phyloP scores from a whole-genome alignment of 2,797 vertebrate species.

The Gallinago solitaria region DNA sequence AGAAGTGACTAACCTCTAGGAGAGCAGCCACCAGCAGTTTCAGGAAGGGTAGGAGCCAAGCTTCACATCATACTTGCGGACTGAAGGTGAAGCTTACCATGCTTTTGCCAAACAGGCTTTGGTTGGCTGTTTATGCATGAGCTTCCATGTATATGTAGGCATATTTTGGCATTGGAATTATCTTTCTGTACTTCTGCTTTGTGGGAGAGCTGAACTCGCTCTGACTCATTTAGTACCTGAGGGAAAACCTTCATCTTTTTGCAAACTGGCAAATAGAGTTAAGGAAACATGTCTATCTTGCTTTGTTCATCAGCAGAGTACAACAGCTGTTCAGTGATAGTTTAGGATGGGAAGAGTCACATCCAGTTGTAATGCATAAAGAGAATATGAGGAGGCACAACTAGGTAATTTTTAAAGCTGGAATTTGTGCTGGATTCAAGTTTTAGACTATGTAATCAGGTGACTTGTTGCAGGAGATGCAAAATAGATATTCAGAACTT shows the following conservation, averaged over 20 bases:
- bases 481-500: not conserved
- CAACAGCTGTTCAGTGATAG: not conserved
- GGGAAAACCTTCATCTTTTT: not conserved
- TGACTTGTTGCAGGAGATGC: not conserved
- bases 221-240: not conserved
- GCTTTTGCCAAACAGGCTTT: not conserved
- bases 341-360: not conserved
- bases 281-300: not conserved
- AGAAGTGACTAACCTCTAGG: not conserved
- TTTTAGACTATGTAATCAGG: not conserved
- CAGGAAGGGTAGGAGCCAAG: not conserved
- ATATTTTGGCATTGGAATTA: not conserved
- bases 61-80: accelerated
- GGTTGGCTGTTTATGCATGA: not conserved
- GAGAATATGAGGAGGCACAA: not conserved
- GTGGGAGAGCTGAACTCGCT: not conserved
- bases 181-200: not conserved
- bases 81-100: not conserved
- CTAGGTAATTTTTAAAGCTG: not conserved
- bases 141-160: not conserved
- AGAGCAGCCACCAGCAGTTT: not conserved
- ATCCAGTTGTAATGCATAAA: not conserved
- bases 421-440: not conserved
- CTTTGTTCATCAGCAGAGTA: not conserved
- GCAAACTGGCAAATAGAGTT: not conserved